These are phyloP conservation scores for Strix uralensis DNA, from an alignment of 2,113 vertebrate genomes.

Conservation along the genomic window DNA sequence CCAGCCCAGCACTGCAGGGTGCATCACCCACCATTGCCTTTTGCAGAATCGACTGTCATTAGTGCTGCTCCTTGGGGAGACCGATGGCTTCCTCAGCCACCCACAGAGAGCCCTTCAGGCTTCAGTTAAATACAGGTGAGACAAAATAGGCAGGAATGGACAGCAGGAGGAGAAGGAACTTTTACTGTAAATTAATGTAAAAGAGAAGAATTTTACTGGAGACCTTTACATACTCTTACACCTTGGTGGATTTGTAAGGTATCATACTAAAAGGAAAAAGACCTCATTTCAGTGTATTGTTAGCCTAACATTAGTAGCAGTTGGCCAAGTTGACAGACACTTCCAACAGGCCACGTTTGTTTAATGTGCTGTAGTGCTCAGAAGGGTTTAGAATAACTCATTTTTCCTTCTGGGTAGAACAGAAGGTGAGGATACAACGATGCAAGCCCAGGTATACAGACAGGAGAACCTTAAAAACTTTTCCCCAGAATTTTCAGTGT, in stretches of 20 bases:
- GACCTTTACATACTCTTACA: background rate
- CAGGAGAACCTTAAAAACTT: background rate
- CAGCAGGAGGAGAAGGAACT: background rate
- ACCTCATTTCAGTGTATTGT: background rate
- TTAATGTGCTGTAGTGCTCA: background rate
- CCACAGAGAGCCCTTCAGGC: background rate
- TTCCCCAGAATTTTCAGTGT: background rate
- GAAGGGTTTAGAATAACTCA: background rate
- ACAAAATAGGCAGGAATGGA: background rate
- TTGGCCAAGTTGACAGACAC: background rate
- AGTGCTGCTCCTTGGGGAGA: background rate
- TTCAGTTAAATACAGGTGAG: slow-evolving; percentile 1
- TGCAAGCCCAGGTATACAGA: background rate
- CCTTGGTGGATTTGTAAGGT: background rate
- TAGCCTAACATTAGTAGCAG: background rate
- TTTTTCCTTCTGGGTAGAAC: background rate
- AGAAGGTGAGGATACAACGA: background rate
- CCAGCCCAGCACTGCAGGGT: background rate
- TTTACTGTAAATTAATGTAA: background rate
- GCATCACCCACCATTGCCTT: background rate
- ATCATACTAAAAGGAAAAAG: background rate
- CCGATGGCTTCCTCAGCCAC: background rate
- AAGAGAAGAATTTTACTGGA: background rate
- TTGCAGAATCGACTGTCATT: background rate
- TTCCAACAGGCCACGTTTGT: background rate